These are phyloP conservation scores for Eudasyphora cyanicolor DNA, from an alignment of 2,888 invertebrate species.

Conservation along the genomic window DNA sequence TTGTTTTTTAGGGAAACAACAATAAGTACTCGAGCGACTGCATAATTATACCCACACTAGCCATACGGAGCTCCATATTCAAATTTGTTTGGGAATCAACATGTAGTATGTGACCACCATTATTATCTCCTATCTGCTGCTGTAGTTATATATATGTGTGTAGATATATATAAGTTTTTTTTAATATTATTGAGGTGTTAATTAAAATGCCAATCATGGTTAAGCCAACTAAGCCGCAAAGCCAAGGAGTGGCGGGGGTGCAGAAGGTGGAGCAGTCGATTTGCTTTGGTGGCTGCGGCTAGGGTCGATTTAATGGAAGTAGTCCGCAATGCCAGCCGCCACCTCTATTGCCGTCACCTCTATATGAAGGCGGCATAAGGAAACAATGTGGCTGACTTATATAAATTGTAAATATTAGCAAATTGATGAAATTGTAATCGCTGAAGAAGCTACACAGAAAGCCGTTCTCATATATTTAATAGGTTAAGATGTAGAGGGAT, in stretches of 20 bases:
- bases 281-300: too few relatives aligned
- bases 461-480: too few relatives aligned
- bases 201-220: conserved; percentile 57
- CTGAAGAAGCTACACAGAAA: too few relatives aligned
- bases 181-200: conserved; percentile 22
- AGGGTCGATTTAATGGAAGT: background rate
- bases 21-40: background rate
- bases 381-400: background rate
- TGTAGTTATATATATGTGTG: background rate
- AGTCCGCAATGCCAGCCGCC: background rate
- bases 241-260: background rate
- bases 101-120: background rate
- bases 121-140: background rate
- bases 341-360: background rate
- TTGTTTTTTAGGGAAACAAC: background rate
- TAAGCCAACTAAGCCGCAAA: background rate
- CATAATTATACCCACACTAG: conserved; percentile 8
- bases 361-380: background rate
- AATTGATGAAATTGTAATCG: background rate
- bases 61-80: background rate
- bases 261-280: background rate
- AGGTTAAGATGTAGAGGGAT: too few relatives aligned
- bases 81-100: background rate
- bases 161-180: too few relatives aligned
- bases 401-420: background rate